phyloP scores from a whole-genome alignment of 2,797 vertebrate genomes.

The Phoebastria nigripes region DNA sequence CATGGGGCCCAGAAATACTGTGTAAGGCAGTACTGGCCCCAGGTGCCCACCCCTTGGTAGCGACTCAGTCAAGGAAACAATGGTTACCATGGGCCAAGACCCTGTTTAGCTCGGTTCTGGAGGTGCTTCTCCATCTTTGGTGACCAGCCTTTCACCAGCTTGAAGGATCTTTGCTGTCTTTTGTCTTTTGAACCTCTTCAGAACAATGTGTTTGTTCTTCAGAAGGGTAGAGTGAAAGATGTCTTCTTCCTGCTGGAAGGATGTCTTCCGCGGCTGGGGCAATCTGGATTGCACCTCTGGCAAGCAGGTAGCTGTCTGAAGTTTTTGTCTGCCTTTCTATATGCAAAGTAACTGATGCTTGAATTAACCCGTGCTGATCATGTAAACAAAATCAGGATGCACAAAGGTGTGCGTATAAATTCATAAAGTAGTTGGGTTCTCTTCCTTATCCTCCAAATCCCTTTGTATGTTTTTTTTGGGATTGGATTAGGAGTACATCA shows the following conservation, averaged over 20 bases:
- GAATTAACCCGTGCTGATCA: not conserved
- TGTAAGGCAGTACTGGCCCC: not conserved
- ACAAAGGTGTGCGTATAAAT: not conserved
- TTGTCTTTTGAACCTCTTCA: not conserved
- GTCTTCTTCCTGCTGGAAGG: not conserved
- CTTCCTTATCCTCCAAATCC: not conserved
- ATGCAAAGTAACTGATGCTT: not conserved
- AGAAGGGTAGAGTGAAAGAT: not conserved
- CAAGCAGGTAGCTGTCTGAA: not conserved
- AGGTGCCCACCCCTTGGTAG: not conserved
- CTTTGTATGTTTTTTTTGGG: not conserved
- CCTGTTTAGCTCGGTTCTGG: not conserved
- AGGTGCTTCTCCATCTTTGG: not conserved
- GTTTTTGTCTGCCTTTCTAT: not conserved
- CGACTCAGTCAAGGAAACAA: not conserved
- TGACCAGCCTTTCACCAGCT: not conserved
- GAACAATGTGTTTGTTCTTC: not conserved
- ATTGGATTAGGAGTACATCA: not conserved
- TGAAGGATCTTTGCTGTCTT: not conserved
- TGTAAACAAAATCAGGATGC: not conserved
- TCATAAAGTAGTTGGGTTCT: not conserved
- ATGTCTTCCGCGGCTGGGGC: rapidly evolving
- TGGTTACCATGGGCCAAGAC: not conserved
- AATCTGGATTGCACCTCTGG: rapidly evolving
- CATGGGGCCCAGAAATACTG: not conserved